Evolutionary conservation across 2,888 invertebrate species (phyloP), one percentile per base, ranked within the genome.

Genomic region (Himalopsyche anomala): DNA sequence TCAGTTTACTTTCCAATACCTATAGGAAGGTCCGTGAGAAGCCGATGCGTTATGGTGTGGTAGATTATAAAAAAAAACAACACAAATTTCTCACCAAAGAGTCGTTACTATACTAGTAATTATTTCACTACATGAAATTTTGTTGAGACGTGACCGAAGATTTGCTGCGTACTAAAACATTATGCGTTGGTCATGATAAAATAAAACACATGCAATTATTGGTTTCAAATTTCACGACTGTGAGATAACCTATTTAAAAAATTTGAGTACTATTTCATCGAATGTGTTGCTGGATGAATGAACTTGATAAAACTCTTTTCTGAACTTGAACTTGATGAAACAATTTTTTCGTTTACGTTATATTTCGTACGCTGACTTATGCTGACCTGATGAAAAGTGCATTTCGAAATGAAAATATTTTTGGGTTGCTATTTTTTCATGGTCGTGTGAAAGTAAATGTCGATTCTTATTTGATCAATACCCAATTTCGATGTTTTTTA

Each of bases 71-170:
- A 62, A 62, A 62, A 62, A 62, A 62, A 51, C 51, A 15, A 62
- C 62, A 9, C 19, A 3, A 62, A 62, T 62, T 62, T 62, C 62
- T 62, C 62, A 19, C 62, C 62, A 62, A 62, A 62, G 62, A 62
- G 8, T 28, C 62, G 19, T 62, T 11, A 62, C 62, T 8, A 19
- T 62, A 62, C 28, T 11, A 62, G 28, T 62, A 62, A 62, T 62
- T 62, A 62, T 62, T 62, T 62, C 62, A 62, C 19, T 19, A 62
- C 62, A 62, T 62, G 62, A 62, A 62, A 19, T 62, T 62, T 62
- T n/a, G n/a, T 62, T 1, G 28, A 56, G 62, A 62, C 62, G 62
- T 62, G 62, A 62, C 62, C 8, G 28, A 11, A 62, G 62, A 19
- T 19, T 62, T 6, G 62, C 62, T 62, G 62, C 62, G 62, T 62